Conservation (phyloP, 2,888 invertebrate genomes). For the Marasmarcha lunaedactyla region DNA sequence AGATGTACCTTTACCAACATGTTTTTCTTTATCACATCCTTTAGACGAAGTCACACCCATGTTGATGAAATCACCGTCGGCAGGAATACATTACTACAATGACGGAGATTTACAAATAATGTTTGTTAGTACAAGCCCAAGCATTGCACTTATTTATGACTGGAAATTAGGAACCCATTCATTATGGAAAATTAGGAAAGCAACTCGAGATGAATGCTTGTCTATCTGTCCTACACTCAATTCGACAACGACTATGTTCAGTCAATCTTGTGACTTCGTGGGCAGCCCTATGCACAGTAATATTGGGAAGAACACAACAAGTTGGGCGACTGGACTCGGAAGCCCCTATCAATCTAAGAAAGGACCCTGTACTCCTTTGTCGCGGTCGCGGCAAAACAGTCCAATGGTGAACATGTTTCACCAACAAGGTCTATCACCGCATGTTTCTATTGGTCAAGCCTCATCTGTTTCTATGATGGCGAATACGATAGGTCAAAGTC, state of each 20-base stretch:
- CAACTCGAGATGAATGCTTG: conserved; percentile 78
- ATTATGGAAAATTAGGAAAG: conserved; percentile 83
- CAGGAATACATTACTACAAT: conserved; percentile 71
- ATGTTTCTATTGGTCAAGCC: conserved; percentile 54
- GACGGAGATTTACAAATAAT: conserved; percentile 77
- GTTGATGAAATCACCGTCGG: conserved; percentile 74
- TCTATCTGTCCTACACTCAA: conserved; percentile 68
- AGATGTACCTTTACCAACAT: conserved; percentile 76
- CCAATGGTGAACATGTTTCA: conserved; percentile 58
- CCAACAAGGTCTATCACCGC: conserved; percentile 58
- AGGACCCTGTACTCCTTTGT: conserved; percentile 33
- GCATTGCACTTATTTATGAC: conserved; percentile 86
- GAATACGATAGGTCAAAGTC: conserved; percentile 53
- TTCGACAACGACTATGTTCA: conserved; percentile 44
- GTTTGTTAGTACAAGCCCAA: conserved; percentile 81
- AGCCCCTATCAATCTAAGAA: conserved; percentile 53
- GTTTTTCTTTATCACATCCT: conserved; percentile 91
- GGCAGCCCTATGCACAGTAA: conserved; percentile 51
- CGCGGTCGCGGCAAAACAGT: conserved; percentile 47
- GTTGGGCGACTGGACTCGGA: conserved; percentile 41
- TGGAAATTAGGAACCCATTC: conserved; percentile 82
- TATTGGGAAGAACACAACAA: conserved; percentile 32
- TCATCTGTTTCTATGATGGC: conserved; percentile 55
- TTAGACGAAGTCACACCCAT: conserved; percentile 92
- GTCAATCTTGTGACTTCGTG: conserved; percentile 51